Evolutionary conservation across 2,113 vertebrate genomes (phyloP).

Genomic region (Ploceus nigricollis): DNA sequence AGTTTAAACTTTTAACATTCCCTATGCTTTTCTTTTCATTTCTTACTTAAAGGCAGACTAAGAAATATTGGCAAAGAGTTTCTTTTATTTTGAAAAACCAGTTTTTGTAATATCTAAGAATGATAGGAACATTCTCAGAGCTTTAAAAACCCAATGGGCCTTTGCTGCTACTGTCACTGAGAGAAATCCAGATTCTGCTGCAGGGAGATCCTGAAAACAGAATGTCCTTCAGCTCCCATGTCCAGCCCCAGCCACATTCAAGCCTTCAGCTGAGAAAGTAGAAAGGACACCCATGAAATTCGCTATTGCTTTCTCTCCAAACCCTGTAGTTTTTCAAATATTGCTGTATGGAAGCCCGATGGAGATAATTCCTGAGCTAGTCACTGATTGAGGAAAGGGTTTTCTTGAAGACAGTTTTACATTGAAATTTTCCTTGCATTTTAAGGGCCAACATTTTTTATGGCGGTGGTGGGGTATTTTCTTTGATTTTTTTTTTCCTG

Average conservation of each 20-base stretch:
- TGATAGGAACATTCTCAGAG: neutral
- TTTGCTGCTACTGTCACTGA: neutral
- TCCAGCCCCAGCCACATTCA: neutral
- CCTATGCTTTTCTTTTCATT: neutral
- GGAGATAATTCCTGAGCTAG: neutral
- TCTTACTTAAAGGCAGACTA: neutral
- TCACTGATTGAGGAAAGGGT: neutral
- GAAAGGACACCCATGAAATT: neutral
- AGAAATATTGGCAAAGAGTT: neutral
- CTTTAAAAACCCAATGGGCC: neutral
- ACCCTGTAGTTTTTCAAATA: neutral
- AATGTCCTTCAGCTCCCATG: neutral
- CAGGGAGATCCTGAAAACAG: neutral
- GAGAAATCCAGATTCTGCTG: neutral
- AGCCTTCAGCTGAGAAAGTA: neutral
- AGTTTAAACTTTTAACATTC: neutral
- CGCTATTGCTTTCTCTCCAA: neutral
- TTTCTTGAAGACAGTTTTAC: neutral
- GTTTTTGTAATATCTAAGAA: neutral
- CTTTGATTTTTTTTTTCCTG: neutral
- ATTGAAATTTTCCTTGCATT: neutral
- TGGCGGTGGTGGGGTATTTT: neutral
- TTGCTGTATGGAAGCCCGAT: neutral
- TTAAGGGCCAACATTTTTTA: neutral
- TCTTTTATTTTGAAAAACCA: neutral